Base-by-base conservation (phyloP, 2,888 invertebrate species). In the Drosophila tripunctata region DNA sequence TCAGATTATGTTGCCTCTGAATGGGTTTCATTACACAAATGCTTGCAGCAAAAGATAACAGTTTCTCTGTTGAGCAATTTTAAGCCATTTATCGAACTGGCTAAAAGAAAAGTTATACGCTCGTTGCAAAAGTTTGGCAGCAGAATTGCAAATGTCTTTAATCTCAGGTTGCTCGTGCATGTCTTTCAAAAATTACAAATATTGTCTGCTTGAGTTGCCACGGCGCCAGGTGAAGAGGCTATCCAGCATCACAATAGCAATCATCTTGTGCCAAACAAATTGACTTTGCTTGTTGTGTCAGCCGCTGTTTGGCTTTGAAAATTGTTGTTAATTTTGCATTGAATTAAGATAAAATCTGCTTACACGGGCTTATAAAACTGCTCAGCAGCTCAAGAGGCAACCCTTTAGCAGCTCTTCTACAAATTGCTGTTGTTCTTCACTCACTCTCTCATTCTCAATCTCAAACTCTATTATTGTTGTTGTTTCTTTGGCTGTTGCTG, bases 291-390 rank as follows among this genome's bases (percentile, higher is more conserved):
- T 74, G 81, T 75, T 84, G 67, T 81, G 69, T 75, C 82, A 84
- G 75, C 63, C 68, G 74, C 52, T 80, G 81, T 87, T 77, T 84
- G 68, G 67, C 68, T 63, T 56, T 75, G 71, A 63, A 76, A 81
- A 87, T 88, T 48, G 35, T 85, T 89, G 85, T 84, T 88, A 89
- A 89, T 89, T 89, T 80, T 77, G 70, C 79, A 74, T 75, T 79
- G 83, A 89, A 84, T 88, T 87, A 84, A 84, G 87, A 87, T 84
- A 63, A 83, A 87, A 88, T 87, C 87, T 80, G 78, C 87, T 85
- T 87, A 89, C 88, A 88, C 67, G 67, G 82, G 76, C 88, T 88
- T 87, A 87, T 68, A 67, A 68, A 77, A 82, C 83, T 74, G 67
- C 27, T 27, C 27, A 81, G 55, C 54, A 67, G 50, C 43, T 19